Evolutionary conservation across 2,113 vertebrate genomes (phyloP).

Genomic region (Herpailurus yagouaroundi): DNA sequence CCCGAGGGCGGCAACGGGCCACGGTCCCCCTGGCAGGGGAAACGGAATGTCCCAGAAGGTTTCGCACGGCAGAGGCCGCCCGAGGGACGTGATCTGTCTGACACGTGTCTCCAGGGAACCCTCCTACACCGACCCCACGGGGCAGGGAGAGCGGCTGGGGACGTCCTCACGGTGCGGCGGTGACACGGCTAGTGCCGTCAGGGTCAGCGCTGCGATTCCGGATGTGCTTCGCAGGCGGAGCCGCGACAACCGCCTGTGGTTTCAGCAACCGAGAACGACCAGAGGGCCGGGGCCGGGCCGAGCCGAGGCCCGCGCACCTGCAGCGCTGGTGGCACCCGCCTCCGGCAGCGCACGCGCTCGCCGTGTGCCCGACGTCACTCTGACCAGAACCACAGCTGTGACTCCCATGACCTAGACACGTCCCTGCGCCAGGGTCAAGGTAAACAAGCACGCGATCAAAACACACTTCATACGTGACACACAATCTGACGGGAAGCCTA

Average conservation of each 20-base stretch:
- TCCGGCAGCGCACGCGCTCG: fast-evolving
- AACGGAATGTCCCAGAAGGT: background rate
- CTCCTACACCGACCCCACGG: background rate
- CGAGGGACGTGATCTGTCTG: background rate
- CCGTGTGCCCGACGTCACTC: fast-evolving
- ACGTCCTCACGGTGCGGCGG: fast-evolving
- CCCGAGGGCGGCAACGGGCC: background rate
- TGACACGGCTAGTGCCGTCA: fast-evolving
- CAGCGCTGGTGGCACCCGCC: background rate
- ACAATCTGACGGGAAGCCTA: background rate
- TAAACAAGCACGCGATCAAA: background rate
- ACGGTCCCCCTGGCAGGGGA: background rate
- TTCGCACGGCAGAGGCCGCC: too few species aligned
- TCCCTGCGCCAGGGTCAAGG: background rate
- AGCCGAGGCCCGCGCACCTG: background rate
- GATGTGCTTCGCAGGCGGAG: background rate
- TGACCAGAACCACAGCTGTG: background rate
- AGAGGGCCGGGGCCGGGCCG: fast-evolving
- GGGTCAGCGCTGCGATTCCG: too few species aligned
- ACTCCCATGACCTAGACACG: background rate
- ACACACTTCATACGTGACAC: background rate
- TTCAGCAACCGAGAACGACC: fast-evolving
- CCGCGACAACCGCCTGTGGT: fast-evolving
- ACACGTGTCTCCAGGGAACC: background rate
- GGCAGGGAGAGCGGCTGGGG: background rate